Conservation (phyloP, 2,888 invertebrate species). For the Stenodera caucasica region DNA sequence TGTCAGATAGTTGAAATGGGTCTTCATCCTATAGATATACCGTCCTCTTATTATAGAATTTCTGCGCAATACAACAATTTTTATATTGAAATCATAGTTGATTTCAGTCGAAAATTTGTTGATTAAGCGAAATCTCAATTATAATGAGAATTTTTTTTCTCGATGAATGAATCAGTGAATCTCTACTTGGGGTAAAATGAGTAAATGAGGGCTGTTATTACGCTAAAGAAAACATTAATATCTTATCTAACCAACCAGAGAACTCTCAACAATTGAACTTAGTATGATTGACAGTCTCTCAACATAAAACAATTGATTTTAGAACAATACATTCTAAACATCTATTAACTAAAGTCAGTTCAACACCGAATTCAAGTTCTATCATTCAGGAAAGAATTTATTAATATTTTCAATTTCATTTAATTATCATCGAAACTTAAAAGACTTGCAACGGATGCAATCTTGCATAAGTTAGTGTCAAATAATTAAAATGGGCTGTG, state of each 20-base stretch:
- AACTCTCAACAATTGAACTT: slow-evolving; percentile 27
- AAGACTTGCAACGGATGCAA: slow-evolving; percentile 19
- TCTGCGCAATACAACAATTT: no score
- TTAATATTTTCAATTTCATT: background rate
- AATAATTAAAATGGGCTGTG: slow-evolving; percentile 33
- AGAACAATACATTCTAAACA: slow-evolving; percentile 20
- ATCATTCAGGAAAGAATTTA: background rate
- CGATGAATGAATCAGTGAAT: background rate
- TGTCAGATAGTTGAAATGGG: no score
- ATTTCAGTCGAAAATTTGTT: no score
- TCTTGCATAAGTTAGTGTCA: slow-evolving; percentile 34
- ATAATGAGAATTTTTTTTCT: no score
- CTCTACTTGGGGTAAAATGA: background rate
- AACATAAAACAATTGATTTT: slow-evolving; percentile 22
- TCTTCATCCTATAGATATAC: no score
- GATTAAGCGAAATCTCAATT: no score
- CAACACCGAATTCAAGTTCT: background rate
- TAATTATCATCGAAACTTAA: background rate
- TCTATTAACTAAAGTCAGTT: slow-evolving; percentile 6
- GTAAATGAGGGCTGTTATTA: background rate
- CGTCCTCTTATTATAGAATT: no score
- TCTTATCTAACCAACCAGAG: slow-evolving; percentile 26
- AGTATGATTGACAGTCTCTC: slow-evolving; percentile 26
- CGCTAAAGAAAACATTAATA: slow-evolving; percentile 16
- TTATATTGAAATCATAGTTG: no score